A percentile compares a stretch with the other conserved stretches of the same genome.
These are phyloP conservation scores for Uloborus plumipes DNA, from an alignment of 2,888 invertebrate species.

Conservation along the genomic window DNA sequence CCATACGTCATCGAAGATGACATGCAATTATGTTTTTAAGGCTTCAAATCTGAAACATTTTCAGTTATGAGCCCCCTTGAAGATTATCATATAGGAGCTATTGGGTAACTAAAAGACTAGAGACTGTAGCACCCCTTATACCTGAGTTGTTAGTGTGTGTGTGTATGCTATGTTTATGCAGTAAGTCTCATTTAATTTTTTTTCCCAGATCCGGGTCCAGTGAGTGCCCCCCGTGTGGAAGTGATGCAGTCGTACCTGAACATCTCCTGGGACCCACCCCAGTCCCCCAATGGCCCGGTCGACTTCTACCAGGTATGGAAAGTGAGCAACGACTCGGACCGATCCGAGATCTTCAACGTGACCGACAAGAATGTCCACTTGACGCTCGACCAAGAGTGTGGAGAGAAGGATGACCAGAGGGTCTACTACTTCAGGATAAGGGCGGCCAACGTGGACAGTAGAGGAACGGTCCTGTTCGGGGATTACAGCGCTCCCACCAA, in stretches of 20 bases:
- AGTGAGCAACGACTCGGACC: constrained; percentile 1
- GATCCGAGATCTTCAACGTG: constrained; percentile 18
- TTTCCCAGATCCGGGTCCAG: constrained; percentile 30
- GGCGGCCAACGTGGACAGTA: constrained; percentile 40
- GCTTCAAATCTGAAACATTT: too few relatives aligned
- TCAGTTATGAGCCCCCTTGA: too few relatives aligned
- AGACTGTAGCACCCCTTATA: too few relatives aligned
- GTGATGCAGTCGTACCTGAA: constrained; percentile 19
- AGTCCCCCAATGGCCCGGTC: constrained; percentile 53
- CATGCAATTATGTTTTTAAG: too few relatives aligned
- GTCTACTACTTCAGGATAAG: constrained; percentile 27
- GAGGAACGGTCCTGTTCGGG: constrained; percentile 10
- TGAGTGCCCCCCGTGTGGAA: constrained; percentile 46
- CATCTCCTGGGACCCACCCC: constrained; percentile 57
- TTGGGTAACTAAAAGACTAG: too few relatives aligned
- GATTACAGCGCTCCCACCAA: constrained; percentile 28
- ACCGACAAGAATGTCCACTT: constrained; percentile 18
- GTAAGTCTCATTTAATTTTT: too few relatives aligned
- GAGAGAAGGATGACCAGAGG: not conserved
- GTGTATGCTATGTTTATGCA: too few relatives aligned
- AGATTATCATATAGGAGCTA: too few relatives aligned
- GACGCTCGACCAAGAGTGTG: not conserved
- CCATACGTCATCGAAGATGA: too few relatives aligned
- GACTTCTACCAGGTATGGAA: constrained; percentile 37
- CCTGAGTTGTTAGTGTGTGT: too few relatives aligned